Base-by-base conservation (phyloP, 2,888 invertebrate species). In the Scelioninae gen. 2 region DNA sequence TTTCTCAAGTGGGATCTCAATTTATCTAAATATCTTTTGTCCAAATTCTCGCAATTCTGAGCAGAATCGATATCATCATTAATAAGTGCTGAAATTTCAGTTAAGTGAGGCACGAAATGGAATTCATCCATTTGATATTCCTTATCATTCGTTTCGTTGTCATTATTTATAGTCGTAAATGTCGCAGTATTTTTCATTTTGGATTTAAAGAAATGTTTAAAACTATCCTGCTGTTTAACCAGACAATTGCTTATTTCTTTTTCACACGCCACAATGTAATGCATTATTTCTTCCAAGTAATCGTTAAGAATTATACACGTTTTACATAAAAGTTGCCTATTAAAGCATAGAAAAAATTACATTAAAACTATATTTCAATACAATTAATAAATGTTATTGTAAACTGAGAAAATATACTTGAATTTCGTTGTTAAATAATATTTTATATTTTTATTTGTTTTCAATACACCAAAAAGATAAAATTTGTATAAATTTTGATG, bases 181-280 rank as follows among this genome's bases (percentile, higher is more conserved):
- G 48, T 33, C 10, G 53, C 33, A 4, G 13, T 4, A 1, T 13
- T 1, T 7, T 80, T 77, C 52, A 80, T 71, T 60, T 79, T 73
- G 4, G 79, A 37, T 18, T 61, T 65, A 19, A 73, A 65, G 22
- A 73, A 65, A 18, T 75, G 48, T 15, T 57, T 65, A 16, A 65
- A 65, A 43, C 28, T 57, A 11, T 76, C 73, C 46, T 81, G 76
- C 65, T 88, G 84, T 33, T 88, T 89, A 0, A 93, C 89, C 50
- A 94, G 86, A 10, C 93, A 93, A 76, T 90, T 90, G 86, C 93
- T 94, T 35, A 94, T 87, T 84, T 94, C 94, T 82, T 93, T 92
- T 84, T 94, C 94, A 52, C 93, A 94, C 77, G 90, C 88, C 5
- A 90, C 90, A 81, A 93, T 92, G 85, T 93, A 94, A 81, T 91